A percentile compares a stretch with the other conserved stretches of the same genome.
phyloP scores from a whole-genome alignment of 2,888 invertebrate genomes.

The Tholera decimalis region DNA sequence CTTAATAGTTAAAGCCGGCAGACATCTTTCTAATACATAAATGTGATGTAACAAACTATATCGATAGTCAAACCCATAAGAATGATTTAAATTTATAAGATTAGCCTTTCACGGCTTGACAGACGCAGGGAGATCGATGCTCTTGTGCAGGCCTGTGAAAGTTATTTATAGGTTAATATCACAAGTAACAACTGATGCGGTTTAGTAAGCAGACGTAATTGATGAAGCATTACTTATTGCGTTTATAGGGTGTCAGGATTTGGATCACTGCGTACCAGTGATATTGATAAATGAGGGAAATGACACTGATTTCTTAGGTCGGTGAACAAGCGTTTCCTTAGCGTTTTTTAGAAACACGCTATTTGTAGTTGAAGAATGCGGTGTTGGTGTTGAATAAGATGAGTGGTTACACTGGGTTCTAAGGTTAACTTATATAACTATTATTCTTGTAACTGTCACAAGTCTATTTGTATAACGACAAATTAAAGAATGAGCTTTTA shows the following conservation, averaged over 20 bases:
- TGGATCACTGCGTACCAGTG: conserved; percentile 40
- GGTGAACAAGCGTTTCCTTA: background rate
- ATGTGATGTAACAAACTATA: conserved; percentile 47
- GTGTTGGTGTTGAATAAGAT: background rate
- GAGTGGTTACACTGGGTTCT: background rate
- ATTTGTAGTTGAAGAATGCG: background rate
- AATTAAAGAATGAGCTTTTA: background rate
- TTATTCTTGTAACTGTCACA: background rate
- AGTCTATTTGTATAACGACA: background rate
- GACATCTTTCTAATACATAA: conserved; percentile 11
- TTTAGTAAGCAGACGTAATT: conserved; percentile 33
- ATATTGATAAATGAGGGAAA: conserved; percentile 35
- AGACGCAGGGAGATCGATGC: conserved; percentile 65
- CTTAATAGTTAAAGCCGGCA: conserved; percentile 21
- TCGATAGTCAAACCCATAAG: conserved; percentile 29
- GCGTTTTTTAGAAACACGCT: conserved; percentile 1
- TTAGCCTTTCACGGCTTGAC: conserved; percentile 39
- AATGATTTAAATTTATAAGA: conserved; percentile 49
- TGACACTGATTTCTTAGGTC: conserved; percentile 33
- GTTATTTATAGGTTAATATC: conserved; percentile 64
- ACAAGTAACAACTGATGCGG: conserved; percentile 29
- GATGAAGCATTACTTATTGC: conserved; percentile 41
- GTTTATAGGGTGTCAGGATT: conserved; percentile 33
- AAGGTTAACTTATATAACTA: background rate
- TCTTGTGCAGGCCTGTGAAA: conserved; percentile 55